Conservation (phyloP, 1,140 invertebrate species). For the Drosophila kanapiae region DNA sequence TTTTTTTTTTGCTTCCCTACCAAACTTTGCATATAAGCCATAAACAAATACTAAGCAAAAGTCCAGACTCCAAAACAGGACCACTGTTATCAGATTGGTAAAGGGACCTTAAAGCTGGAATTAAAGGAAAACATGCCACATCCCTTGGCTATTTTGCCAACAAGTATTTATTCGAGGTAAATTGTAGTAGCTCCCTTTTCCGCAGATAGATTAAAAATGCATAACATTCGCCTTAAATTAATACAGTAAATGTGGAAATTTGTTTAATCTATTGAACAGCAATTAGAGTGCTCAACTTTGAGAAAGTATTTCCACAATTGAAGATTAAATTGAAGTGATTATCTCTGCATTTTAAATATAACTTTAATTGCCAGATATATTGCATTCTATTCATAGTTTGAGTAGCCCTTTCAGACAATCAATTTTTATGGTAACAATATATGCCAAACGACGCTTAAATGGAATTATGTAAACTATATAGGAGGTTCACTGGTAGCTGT, state of each 20-base stretch:
- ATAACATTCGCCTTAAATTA: neutral
- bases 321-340: neutral
- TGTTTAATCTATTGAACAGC: neutral
- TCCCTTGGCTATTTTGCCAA: neutral
- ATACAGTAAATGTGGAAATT: neutral
- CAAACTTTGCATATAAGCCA: constrained; percentile 39
- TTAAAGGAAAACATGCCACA: neutral
- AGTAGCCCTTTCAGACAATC: neutral
- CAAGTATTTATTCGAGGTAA: neutral
- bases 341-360: neutral
- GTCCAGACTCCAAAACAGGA: constrained; percentile 2
- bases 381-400: neutral
- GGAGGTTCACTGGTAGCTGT: neutral
- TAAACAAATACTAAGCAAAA: constrained; percentile 41
- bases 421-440: neutral
- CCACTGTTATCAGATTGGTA: constrained; percentile 19
- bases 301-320: neutral
- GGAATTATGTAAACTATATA: too few species aligned
- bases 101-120: neutral
- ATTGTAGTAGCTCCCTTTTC: neutral
- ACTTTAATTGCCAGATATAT: too few species aligned
- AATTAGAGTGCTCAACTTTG: neutral
- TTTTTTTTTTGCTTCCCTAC: constrained; percentile 32
- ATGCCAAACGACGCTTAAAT: neutral
- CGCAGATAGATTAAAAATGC: too few species aligned